phyloP scores from a whole-genome alignment of 2,797 vertebrate genomes.

The Sebastes kiyomatsui region DNA sequence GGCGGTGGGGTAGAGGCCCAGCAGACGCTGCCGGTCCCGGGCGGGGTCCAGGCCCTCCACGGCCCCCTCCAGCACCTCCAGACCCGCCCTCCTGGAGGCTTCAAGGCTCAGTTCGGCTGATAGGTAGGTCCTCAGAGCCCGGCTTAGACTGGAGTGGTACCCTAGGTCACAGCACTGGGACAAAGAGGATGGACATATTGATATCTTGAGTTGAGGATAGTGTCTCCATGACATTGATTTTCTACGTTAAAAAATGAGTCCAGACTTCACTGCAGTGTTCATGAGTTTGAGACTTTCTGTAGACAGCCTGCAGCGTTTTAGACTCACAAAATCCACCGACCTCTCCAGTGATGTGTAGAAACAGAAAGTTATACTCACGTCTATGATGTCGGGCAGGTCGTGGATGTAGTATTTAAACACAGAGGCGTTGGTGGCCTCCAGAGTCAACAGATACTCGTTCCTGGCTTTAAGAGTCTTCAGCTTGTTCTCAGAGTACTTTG shows the following conservation, averaged over 20 bases:
- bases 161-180: conserved; percentile 96
- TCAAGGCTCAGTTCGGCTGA: conserved; percentile 96
- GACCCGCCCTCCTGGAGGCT: conserved; percentile 93
- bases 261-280: no score
- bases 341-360: background rate
- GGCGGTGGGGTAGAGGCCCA: conserved; percentile 96
- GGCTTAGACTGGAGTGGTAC: conserved; percentile 96
- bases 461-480: conserved; percentile 98
- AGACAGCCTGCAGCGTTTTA: no score
- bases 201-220: no score
- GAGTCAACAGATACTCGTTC: conserved; percentile 96
- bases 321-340: background rate
- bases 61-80: conserved; percentile 95
- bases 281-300: no score
- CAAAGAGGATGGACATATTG: no score
- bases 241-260: no score
- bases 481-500: conserved; percentile 99
- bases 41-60: conserved; percentile 95
- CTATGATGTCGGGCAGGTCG: conserved; percentile 96
- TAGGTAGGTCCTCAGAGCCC: conserved; percentile 94
- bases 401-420: conserved; percentile 99
- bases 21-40: conserved; percentile 93
- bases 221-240: no score
- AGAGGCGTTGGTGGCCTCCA: conserved; percentile 97
- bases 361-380: conserved; percentile 86